Conservation (phyloP, 30 jellyfish, hydroid and myxozoan species). For the Hydractinia symbiolongicarpus region DNA sequence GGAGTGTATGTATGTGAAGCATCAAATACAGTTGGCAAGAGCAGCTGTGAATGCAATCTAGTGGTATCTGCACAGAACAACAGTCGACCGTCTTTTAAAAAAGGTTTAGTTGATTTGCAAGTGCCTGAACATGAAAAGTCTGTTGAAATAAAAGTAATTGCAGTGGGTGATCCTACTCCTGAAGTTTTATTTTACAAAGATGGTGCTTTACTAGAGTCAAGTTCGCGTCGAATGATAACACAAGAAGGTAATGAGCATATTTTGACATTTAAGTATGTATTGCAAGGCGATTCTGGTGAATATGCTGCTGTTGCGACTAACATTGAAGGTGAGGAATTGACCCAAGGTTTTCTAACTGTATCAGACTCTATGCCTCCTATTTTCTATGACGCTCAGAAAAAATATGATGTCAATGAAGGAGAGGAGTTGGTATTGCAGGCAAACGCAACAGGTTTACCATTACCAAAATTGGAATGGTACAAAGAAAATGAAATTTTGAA, state of each 20-base stretch:
- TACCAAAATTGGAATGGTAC: conserved; percentile 65
- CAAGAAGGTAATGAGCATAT: conserved; percentile 22
- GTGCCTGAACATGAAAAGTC: conserved; percentile 31
- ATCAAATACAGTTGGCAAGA: conserved; percentile 57
- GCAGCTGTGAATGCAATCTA: conserved; percentile 39
- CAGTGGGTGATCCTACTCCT: conserved; percentile 70
- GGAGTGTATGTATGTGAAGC: conserved; percentile 96
- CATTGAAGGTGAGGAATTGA: conserved; percentile 38
- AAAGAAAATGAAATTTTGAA: conserved; percentile 28
- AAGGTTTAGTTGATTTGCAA: conserved; percentile 40
- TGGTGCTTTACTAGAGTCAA: conserved; percentile 53
- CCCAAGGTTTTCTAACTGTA: conserved; percentile 19
- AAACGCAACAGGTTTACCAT: conserved; percentile 56
- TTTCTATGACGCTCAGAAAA: neutral
- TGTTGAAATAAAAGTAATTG: conserved; percentile 52
- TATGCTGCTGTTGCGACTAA: conserved; percentile 81
- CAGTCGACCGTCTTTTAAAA: conserved; percentile 45
- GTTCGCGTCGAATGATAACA: conserved; percentile 16
- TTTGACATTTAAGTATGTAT: conserved; percentile 28
- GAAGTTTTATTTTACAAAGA: conserved; percentile 58
- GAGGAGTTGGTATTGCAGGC: conserved; percentile 34
- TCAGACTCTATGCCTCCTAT: conserved; percentile 21
- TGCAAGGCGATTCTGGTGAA: conserved; percentile 73
- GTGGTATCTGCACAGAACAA: conserved; percentile 17
- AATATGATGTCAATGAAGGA: conserved; percentile 28